Base-by-base conservation (phyloP, 2,797 vertebrate species). In the Pseudochirops cupreus region DNA sequence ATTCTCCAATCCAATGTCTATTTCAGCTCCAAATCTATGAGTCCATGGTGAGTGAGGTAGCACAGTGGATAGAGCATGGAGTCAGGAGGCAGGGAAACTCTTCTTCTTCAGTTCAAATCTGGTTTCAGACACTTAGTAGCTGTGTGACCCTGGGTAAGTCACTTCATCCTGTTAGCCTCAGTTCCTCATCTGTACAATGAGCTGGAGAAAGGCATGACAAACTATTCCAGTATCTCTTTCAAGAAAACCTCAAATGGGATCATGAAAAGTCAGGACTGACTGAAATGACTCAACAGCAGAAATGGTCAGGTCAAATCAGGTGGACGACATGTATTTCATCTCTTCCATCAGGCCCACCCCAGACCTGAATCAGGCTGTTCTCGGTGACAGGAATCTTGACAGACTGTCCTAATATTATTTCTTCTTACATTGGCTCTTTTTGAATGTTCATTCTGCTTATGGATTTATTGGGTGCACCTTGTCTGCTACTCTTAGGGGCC, bases 381-480 rank as follows among this genome's bases (percentile, higher is more conserved):
- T 82, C 21, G 2, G 9, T 87, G 74, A 50, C 21, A 50, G 39
- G 62, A 74, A n/a, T n/a, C 33, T 74, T n/a, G 33, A 18, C 62
- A 74, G 62, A 74, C 39, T 87, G 74, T 39, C 39, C 9, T 87
- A 39, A 50, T 50, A 10, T 50, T 39, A 87, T 87, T 46, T 46
- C 74, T 87, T 87, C 74, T 50, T 87, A 26, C 13, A 50, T 9
- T 50, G 39, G 2, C 74, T 87, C 39, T 16, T 87, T 87, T 26
- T 46, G 18, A 82, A 26, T 82, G 74, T 46, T 82, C 12, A 2
- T 3, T 5, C 94, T 9, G 1, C 16, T 50, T 87, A 10, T 93
- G 54, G 74, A 95, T 97, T 97, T 97, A 93, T 54, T 91, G 87
- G 62, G 56, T 46, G 14, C 95, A 82, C 94, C 92, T 97, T 89